Evolutionary conservation across 1,140 invertebrate species (phyloP).

Genomic region (Dendrolimus punctatus): DNA sequence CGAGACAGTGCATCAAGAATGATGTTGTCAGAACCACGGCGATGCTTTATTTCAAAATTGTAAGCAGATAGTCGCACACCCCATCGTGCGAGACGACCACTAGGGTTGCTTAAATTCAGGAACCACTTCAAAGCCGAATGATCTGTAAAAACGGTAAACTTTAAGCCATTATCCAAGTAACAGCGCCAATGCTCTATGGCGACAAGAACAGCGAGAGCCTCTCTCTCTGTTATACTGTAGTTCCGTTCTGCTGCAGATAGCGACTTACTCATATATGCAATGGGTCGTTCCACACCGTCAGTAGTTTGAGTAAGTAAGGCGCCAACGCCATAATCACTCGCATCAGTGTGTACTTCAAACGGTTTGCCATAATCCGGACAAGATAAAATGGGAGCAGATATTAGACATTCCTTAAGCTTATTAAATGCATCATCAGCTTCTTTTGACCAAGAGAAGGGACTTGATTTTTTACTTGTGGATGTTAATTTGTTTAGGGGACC

Average conservation of each 20-base stretch:
- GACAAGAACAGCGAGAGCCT: too few relatives aligned
- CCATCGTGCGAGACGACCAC: slow-evolving; percentile 22
- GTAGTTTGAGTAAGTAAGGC: slow-evolving; percentile 17
- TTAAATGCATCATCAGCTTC: slow-evolving; percentile 23
- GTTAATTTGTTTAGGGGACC: slow-evolving; percentile 26
- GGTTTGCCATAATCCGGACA: too few relatives aligned
- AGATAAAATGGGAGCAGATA: slow-evolving; percentile 12
- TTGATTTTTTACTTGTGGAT: slow-evolving; percentile 24
- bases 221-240: too few relatives aligned
- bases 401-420: slow-evolving; percentile 13
- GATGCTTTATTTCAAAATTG: slow-evolving; percentile 23
- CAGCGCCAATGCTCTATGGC: too few relatives aligned
- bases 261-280: too few relatives aligned
- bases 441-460: slow-evolving; percentile 15
- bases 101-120: slow-evolving; percentile 31
- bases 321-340: too few relatives aligned
- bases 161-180: too few relatives aligned
- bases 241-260: too few relatives aligned
- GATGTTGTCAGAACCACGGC: slow-evolving; percentile 10
- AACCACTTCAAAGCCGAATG: slow-evolving; percentile 23
- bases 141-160: too few relatives aligned
- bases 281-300: slow-evolving; percentile 15
- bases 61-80: slow-evolving; percentile 15
- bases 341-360: too few relatives aligned
- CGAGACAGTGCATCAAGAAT: slow-evolving; percentile 14